Evolutionary conservation across 92 coral and sea anemone genomes (phyloP).

Genomic region (Heliopora coerulea): DNA sequence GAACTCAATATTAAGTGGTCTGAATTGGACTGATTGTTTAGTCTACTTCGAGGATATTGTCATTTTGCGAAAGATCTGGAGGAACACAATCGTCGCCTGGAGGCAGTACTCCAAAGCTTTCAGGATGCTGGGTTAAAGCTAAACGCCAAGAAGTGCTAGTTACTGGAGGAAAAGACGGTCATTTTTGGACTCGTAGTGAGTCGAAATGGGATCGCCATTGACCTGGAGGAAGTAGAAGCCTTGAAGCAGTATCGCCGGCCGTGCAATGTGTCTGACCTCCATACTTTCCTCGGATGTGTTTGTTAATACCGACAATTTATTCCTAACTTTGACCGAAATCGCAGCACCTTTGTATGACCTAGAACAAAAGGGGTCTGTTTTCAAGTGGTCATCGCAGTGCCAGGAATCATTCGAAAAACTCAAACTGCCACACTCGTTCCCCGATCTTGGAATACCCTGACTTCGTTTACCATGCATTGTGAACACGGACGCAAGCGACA

Average conservation of each 20-base stretch:
- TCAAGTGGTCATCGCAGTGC: conserved; percentile 16
- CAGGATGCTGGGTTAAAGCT: neutral
- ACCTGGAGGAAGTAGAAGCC: conserved; percentile 41
- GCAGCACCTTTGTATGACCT: no score
- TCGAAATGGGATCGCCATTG: conserved; percentile 35
- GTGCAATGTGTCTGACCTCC: conserved; percentile 37
- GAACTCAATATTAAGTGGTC: no score
- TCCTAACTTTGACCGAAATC: conserved; percentile 40
- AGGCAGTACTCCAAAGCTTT: neutral
- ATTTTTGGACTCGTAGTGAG: no score
- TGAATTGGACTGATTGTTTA: no score
- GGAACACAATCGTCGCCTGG: conserved; percentile 13
- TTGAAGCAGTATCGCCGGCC: conserved; percentile 30
- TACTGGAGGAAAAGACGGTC: neutral
- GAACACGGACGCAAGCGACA: conserved; percentile 44
- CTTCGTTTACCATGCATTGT: conserved; percentile 40
- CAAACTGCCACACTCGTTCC: conserved; percentile 27
- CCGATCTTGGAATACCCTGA: conserved; percentile 50
- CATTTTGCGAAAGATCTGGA: neutral
- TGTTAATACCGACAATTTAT: conserved; percentile 47
- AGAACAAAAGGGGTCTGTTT: no score
- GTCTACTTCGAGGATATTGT: neutral
- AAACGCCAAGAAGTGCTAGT: conserved; percentile 1
- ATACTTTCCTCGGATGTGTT: conserved; percentile 33
- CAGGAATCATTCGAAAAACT: conserved; percentile 18